These are phyloP conservation scores for Cassiopea andromeda DNA, from an alignment of 30 jellyfish, hydroid and myxozoan genomes.

Conservation along the genomic window DNA sequence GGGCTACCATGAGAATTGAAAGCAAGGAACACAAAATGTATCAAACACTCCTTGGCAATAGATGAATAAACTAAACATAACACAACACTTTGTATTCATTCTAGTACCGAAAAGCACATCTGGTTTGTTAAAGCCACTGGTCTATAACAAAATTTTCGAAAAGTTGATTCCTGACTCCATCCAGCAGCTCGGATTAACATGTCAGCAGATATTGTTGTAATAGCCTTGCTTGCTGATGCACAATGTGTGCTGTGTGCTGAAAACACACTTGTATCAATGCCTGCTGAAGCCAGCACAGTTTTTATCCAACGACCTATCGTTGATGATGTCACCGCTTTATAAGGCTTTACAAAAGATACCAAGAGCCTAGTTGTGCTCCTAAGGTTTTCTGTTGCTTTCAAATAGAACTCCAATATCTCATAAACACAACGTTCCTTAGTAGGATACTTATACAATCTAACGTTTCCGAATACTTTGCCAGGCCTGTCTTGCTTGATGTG, in stretches of 20 bases:
- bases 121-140: conserved; percentile 51
- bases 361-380: no score
- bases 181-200: conserved; percentile 56
- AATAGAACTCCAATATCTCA: conserved; percentile 44
- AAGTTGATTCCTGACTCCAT: conserved; percentile 58
- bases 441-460: conserved; percentile 45
- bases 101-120: conserved; percentile 33
- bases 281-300: conserved; percentile 51
- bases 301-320: conserved; percentile 47
- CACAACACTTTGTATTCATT: conserved; percentile 8
- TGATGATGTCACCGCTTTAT: no score
- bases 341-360: no score
- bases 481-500: conserved; percentile 46
- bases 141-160: conserved; percentile 36
- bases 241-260: conserved; percentile 59
- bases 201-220: conserved; percentile 38
- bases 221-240: conserved; percentile 48
- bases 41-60: background rate
- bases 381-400: conserved; percentile 53
- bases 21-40: conserved; percentile 45
- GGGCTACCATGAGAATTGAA: conserved; percentile 62
- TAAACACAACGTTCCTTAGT: conserved; percentile 47
- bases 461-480: conserved; percentile 29
- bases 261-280: conserved; percentile 37
- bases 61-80: conserved; percentile 36